Evolutionary conservation across 2,888 invertebrate species (phyloP).

Genomic region (Clanis bilineata): DNA sequence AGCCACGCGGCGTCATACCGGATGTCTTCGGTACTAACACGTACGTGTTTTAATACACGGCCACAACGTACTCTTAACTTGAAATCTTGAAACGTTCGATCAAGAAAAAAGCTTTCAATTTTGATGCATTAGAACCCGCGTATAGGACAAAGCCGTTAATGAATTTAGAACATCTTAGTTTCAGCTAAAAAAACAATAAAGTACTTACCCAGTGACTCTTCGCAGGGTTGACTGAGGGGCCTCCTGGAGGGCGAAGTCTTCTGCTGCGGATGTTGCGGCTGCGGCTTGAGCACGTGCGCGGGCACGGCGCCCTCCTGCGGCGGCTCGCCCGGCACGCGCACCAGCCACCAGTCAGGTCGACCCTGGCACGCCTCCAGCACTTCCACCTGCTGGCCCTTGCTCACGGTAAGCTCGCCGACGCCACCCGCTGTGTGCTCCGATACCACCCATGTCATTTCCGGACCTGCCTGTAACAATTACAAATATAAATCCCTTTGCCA

Average conservation of each 20-base stretch:
- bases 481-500: neutral
- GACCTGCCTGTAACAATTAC: conserved; percentile 83
- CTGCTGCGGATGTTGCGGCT: conserved; percentile 56
- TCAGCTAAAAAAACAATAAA: no score
- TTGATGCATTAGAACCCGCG: no score
- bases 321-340: conserved; percentile 83
- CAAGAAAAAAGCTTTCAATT: no score
- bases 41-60: no score
- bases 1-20: no score
- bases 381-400: conserved; percentile 96
- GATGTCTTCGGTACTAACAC: no score
- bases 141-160: no score
- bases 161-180: no score
- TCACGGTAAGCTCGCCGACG: conserved; percentile 90
- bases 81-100: no score
- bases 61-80: no score
- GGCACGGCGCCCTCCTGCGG: conserved; percentile 92
- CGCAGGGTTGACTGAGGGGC: conserved; percentile 68
- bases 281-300: conserved; percentile 85
- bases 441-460: conserved; percentile 95
- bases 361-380: conserved; percentile 89
- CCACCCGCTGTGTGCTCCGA: conserved; percentile 91
- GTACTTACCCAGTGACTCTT: conserved; percentile 78
- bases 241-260: conserved; percentile 72
- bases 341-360: conserved; percentile 87